Base-by-base conservation (phyloP, 2,113 vertebrate genomes). In the Herpailurus yagouaroundi region DNA sequence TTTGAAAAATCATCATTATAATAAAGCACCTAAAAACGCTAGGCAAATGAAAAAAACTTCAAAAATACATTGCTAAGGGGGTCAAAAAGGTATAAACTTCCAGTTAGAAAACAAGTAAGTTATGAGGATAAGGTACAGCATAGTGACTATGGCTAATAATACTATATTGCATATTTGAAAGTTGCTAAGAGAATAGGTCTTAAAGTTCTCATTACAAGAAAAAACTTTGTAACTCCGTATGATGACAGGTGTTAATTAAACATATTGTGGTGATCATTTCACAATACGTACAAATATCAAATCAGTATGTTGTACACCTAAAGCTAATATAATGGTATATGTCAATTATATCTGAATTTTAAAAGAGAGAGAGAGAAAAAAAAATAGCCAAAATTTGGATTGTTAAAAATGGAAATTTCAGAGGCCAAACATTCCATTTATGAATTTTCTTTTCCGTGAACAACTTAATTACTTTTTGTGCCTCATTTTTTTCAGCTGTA, bases 1-100 rank as follows among this genome's bases (percentile, higher is more conserved):
- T 57, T 76, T 76, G 31, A 91, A 88, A 95, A 79, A 36, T 93
- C 25, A 31, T 90, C 31, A 52, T 96, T 90, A 86, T 19, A 60
- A 48, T 83, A 52, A 69, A 94, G 71, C 11, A 45, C 3, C 10
- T 81, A 90, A 82, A 85, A 69, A 31, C 66, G 5, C n/a, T 89
- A 12, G 19, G n/a, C 60, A 81, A 63, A 36, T 66, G 18, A n/a
- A 64, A 27, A 60, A 73, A 50, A 13, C 50, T 82, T 82, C 38
- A 76, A 90, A 77, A 85, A 41, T 81, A 64, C 23, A 60, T 81
- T 55, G 41, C 41, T 69, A 52, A 97, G 68, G 29, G 2, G 19
- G 27, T 36, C 52, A 82, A 82, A 80, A 33, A 85, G 16, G 27
- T 94, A 48, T 14, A 74, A 52, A 52, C 19, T 50, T 73, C 41